phyloP scores from a whole-genome alignment of 2,113 vertebrate species.

The Microtus richardsoni region DNA sequence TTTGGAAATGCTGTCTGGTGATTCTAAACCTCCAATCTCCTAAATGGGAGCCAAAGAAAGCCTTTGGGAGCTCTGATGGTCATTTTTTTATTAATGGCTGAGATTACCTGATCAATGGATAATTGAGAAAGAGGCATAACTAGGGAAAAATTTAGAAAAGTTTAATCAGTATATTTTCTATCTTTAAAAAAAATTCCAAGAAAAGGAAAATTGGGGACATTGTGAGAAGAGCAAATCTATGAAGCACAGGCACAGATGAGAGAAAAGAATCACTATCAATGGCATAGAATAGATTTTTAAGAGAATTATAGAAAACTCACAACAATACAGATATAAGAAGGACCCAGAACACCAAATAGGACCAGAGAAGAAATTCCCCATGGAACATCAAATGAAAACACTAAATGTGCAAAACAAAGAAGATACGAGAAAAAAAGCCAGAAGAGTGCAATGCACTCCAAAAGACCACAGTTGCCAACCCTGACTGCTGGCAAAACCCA shows the following conservation, averaged over 20 bases:
- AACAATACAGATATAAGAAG: neutral
- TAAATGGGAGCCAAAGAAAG: neutral
- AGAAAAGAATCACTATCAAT: neutral
- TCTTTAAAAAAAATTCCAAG: neutral
- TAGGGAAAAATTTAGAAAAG: conserved; percentile 22
- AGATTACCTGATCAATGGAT: neutral
- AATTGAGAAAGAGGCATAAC: neutral
- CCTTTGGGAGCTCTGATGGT: neutral
- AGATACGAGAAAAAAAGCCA: neutral
- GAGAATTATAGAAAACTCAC: neutral
- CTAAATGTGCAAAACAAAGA: neutral
- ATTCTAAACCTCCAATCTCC: neutral
- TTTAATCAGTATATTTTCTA: neutral
- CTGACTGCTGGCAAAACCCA: neutral
- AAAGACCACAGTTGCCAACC: neutral
- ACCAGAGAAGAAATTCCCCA: neutral
- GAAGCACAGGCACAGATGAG: neutral
- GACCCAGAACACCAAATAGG: neutral
- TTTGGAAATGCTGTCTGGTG: neutral
- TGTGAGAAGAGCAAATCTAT: neutral
- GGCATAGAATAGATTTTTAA: neutral
- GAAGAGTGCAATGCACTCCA: neutral
- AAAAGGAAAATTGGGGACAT: neutral
- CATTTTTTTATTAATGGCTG: neutral
- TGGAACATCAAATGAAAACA: neutral